Percentiles rank a stretch among this genome's conserved stretches.
phyloP scores from a whole-genome alignment of 1,140 invertebrate genomes.

The Scaptomyza pallida region DNA sequence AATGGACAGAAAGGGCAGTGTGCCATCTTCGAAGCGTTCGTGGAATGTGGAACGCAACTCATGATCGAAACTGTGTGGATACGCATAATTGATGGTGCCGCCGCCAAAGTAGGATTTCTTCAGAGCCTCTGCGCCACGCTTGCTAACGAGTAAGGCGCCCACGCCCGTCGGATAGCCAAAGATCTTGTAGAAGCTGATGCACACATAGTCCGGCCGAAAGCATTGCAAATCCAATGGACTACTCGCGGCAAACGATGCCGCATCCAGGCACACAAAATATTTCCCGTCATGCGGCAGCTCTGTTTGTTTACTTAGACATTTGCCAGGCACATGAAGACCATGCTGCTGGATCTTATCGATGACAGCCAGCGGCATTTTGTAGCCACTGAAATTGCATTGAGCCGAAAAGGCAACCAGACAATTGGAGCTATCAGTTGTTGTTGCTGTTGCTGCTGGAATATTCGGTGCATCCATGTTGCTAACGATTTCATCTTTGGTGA shows the following conservation, averaged over 20 bases:
- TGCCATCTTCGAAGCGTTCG: slow-evolving; percentile 97
- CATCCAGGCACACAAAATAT: slow-evolving; percentile 95
- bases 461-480: slow-evolving; percentile 54
- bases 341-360: slow-evolving; percentile 88
- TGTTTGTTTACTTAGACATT: slow-evolving; percentile 17
- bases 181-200: slow-evolving; percentile 98
- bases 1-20: slow-evolving; percentile 94
- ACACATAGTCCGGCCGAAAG: slow-evolving; percentile 94
- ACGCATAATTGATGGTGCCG: slow-evolving; percentile 93
- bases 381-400: slow-evolving; percentile 97
- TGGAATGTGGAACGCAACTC: slow-evolving; percentile 87
- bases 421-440: slow-evolving; percentile 80
- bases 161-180: slow-evolving; percentile 98
- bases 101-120: slow-evolving; percentile 95
- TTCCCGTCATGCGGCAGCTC: slow-evolving; percentile 49
- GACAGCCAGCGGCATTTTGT: slow-evolving; percentile 93
- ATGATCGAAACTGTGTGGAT: slow-evolving; percentile 89
- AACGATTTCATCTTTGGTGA: slow-evolving; percentile 85
- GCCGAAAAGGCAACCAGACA: slow-evolving; percentile 94
- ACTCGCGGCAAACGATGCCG: slow-evolving; percentile 92
- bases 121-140: slow-evolving; percentile 87
- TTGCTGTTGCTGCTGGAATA: too few species aligned
- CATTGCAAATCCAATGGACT: slow-evolving; percentile 90
- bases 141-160: slow-evolving; percentile 93
- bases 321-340: slow-evolving; percentile 84